Conservation (phyloP, 2,113 vertebrate species). For the Pitta sordida region DNA sequence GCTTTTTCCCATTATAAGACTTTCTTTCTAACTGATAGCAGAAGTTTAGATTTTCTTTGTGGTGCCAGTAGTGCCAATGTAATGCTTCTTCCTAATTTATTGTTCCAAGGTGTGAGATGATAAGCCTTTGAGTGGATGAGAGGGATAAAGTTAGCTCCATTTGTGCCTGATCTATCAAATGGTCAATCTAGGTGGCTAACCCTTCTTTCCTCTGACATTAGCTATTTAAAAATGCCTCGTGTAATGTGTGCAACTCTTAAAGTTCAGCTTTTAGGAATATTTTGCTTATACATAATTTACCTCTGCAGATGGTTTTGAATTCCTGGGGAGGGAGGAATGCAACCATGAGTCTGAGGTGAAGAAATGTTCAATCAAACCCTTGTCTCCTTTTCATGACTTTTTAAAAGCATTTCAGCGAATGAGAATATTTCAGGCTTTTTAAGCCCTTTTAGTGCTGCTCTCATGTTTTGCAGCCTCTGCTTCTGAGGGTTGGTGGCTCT, state of each 20-base stretch:
- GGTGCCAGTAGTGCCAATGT: not conserved
- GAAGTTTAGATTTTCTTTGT: not conserved
- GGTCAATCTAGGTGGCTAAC: not conserved
- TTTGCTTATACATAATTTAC: constrained; percentile 18
- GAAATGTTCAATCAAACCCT: not conserved
- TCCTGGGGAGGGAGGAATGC: not conserved
- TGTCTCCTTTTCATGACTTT: not conserved
- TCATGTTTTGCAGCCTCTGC: not conserved
- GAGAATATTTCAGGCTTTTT: not conserved
- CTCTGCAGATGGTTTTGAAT: not conserved
- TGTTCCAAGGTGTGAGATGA: constrained; percentile 29
- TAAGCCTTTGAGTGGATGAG: constrained; percentile 51
- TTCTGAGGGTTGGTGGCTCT: not conserved
- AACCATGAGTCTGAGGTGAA: not conserved
- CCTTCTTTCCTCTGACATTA: not conserved
- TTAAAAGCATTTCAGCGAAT: not conserved
- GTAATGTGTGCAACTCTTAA: not conserved
- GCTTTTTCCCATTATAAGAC: not conserved
- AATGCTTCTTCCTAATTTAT: constrained; percentile 28
- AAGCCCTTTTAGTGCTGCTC: not conserved
- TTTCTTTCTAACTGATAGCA: not conserved
- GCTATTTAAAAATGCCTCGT: not conserved
- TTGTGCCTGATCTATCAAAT: constrained; percentile 42
- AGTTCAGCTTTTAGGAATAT: constrained; percentile 27
- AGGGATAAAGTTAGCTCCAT: constrained; percentile 43